Evolutionary conservation across 2,888 invertebrate species (phyloP).

Genomic region (Hirtodrosophila confusa): DNA sequence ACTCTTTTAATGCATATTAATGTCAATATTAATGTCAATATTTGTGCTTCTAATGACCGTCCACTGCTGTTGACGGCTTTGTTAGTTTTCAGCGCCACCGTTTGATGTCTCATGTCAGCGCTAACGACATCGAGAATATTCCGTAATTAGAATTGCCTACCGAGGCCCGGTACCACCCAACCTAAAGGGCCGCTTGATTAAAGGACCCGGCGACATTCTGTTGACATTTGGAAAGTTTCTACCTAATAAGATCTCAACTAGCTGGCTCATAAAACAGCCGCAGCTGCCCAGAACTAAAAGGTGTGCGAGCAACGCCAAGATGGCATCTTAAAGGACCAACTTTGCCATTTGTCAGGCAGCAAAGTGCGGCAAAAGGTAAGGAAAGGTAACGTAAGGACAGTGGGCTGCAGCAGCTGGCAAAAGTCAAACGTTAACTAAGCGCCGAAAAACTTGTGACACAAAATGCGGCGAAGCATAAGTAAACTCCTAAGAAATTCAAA

Average conservation of each 20-base stretch:
- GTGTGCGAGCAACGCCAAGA: conserved; percentile 11
- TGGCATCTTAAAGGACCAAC: conserved; percentile 47
- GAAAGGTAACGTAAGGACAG: conserved; percentile 5
- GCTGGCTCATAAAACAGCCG: conserved; percentile 51
- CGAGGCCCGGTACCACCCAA: conserved; percentile 13
- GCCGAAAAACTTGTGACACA: conserved; percentile 75
- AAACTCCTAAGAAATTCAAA: conserved; percentile 77
- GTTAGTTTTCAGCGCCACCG: conserved; percentile 47
- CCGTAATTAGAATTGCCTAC: conserved; percentile 44
- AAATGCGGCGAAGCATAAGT: conserved; percentile 73
- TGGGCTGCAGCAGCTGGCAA: conserved; percentile 49
- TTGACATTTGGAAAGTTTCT: conserved; percentile 73
- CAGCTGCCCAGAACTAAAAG: conserved; percentile 40
- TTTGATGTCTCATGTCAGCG: conserved; percentile 65
- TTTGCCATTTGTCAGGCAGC: conserved; percentile 50
- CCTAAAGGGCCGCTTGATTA: conserved; percentile 56
- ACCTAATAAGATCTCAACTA: conserved; percentile 55
- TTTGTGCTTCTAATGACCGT: conserved; percentile 78
- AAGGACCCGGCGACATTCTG: conserved; percentile 64
- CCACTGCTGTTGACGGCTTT: conserved; percentile 57
- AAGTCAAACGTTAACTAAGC: conserved; percentile 78
- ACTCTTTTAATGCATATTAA: conserved; percentile 77
- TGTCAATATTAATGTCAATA: conserved; percentile 83
- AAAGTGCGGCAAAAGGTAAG: conserved; percentile 8
- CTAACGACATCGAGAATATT: conserved; percentile 64